Evolutionary conservation across 2,888 invertebrate genomes (phyloP), one percentile per base, ranked within the genome.

Genomic region (Horisme vitalbata): DNA sequence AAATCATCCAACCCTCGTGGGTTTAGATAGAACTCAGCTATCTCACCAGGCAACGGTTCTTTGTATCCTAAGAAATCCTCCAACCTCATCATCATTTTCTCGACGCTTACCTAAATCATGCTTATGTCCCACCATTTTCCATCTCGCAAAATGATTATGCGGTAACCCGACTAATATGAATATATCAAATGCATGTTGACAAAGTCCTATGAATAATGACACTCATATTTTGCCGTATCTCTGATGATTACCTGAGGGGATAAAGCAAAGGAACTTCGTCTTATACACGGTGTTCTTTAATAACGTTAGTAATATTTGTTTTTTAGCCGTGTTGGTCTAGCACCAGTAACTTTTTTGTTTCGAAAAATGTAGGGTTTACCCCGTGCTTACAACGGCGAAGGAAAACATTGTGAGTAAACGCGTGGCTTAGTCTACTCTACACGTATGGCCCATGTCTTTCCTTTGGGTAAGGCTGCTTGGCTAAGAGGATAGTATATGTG

Each of bases 191-290:
- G 68, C 71, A 78, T 76, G 79, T 80, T 80, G 83, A 83, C 83
- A 84, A 81, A 83, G 77, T 73, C 61, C 57, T 47, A 51, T 82
- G 80, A 83, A 72, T 83, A 79, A 86, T 84, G 81, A 63, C 76
- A 68, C 69, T 71, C 78, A 87, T 85, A 86, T 85, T 83, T 85
- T 67, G 71, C 61, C 79, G 76, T 83, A 86, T 86, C 83, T 85
- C 69, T 71, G 77, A 75, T 86, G 83, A 83, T 83, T 81, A 18
- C 36, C 23, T 21, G 52, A 58, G 59, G 64, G 66, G 68, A 66
- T 68, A 63, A 63, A 44, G 60, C 52, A 55, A 52, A 57, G 58
- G 57, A 57, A 59, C 60, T 55, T 53, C 44, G 53, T 54, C 61
- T 56, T 55, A 60, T 26, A 14, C 13, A 23, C 23, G 14, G 23